Base-by-base conservation (phyloP, 2,797 vertebrate genomes). In the Eulemur mongoz region DNA sequence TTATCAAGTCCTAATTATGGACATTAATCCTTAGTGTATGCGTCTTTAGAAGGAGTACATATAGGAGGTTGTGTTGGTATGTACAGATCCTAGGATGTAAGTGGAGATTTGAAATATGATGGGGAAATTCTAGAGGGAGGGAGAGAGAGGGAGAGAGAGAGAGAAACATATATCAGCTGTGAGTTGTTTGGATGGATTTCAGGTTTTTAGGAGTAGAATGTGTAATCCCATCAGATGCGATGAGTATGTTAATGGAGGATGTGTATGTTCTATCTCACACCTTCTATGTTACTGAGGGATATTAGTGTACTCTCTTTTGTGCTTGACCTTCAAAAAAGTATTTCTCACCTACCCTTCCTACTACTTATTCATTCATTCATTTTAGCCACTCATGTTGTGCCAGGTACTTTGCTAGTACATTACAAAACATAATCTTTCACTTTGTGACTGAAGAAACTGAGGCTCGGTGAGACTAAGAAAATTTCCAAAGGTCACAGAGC, bases 361-460 rank as follows among this genome's bases (percentile, higher is more conserved):
- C 22, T n/a, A 2, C 35, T 45, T 13, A 80, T 30, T 81, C 48
- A 59, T 14, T 89, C 15, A 43, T 69, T 63, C 12, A 9, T 30
- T 86, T 10, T 67, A 38, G 40, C 35, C 67, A 54, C 32, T 85
- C 35, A 18, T 1, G 1, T 20, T 30, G 11, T 43, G 48, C 38
- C 10, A 76, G 45, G 38, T 89, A 79, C 22, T 95, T 82, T 93
- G 43, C 45, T 89, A 45, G 45, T 43, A 91, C 50, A 93, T 95
- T 75, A 43, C 30, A 54, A 81, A 81, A 91, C 6, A 59, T 35
- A 35, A 91, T 81, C 40, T 12, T 96, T 78, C 7, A 65, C 50
- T 95, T 88, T 73, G 35, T 52, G 57, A 91, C 52, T 57, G 85
- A 73, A 91, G 86, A 94, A 93, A 95, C n/a, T 63, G 81, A 93